Evolutionary conservation across 2,797 vertebrate species (phyloP).

Genomic region (Channa striata): DNA sequence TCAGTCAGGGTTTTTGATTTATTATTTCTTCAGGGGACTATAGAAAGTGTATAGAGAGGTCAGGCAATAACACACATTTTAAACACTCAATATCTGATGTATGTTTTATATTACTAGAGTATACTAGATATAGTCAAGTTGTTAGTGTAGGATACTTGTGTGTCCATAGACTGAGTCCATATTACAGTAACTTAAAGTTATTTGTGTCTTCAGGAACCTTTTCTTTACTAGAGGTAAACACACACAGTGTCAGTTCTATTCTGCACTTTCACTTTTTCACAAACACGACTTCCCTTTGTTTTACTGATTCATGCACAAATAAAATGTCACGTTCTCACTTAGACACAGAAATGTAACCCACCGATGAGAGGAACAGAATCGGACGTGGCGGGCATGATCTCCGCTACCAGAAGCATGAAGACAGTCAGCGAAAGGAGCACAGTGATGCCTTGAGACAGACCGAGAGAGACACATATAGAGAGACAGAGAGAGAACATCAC

Average conservation of each 20-base stretch:
- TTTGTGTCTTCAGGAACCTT: neutral
- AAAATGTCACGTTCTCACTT: constrained; percentile 6
- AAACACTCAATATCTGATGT: constrained; percentile 8
- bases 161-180: constrained; percentile 20
- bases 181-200: constrained; percentile 7
- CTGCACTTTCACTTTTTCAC: neutral
- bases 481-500: constrained; percentile 23
- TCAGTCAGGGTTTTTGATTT: constrained; percentile 8
- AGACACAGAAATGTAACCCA: constrained; percentile 65
- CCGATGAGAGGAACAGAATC: constrained; percentile 94
- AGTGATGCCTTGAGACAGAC: constrained; percentile 87
- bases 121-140: neutral
- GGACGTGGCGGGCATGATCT: constrained; percentile 95
- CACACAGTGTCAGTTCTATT: too few species aligned
- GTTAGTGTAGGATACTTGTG: neutral
- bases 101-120: constrained; percentile 1
- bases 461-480: constrained; percentile 4
- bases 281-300: neutral
- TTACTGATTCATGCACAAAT: neutral
- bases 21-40: constrained; percentile 16
- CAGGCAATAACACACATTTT: neutral
- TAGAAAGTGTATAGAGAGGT: neutral
- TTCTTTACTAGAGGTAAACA: neutral
- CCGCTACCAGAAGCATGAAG: constrained; percentile 95
- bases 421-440: constrained; percentile 93